Evolutionary conservation across 2,113 vertebrate species (phyloP), one percentile per base, ranked within the genome.

Genomic region (Megaleporinus macrocephalus): DNA sequence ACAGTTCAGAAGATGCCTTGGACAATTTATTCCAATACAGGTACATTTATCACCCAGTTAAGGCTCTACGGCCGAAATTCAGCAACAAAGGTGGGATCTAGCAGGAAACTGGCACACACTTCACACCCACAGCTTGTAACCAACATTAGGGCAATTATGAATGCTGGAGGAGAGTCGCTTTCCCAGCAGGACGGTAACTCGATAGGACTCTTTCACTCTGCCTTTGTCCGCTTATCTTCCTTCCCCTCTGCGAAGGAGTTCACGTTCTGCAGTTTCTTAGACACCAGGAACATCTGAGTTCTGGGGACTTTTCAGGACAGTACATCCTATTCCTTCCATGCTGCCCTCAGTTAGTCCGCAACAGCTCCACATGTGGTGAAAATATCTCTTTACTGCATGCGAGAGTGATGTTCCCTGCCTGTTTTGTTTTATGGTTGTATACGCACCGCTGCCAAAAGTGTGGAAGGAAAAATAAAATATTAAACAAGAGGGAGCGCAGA

Each of bases 371-470:
- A 88, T 87, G 83, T 86, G 90, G 86, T 55, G 75, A 83, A 79
- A 87, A 89, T 93, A 81, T 91, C 89, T 89, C 59, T 47, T 70
- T 53, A 78, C 79, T 59, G 79, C 77, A 61, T 71, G 80, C 33
- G 49, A 65, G 49, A 73, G 72, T 63, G 41, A 92, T 82, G 86
- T 92, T 91, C 91, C 88, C 90, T 89, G 87, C 84, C 57, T 75
- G 79, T 75, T 75, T 68, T 47, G 30, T 68, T 81, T 74, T 68
- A 81, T 27, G 47, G 72, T 27, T 57, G 72, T 68, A 68, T 81
- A 81, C 47, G 65, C n/a, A 27, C 49, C 18, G 36, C 59, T 75
- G 79, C 79, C 79, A 81, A 66, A 59, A 68, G 61, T 0, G 36
- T 6, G 66, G 36, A 27, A 13, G 22, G 68, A n/a, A 30, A 29